Evolutionary conservation across 2,888 invertebrate species (phyloP).

Genomic region (Orchestes rusci): DNA sequence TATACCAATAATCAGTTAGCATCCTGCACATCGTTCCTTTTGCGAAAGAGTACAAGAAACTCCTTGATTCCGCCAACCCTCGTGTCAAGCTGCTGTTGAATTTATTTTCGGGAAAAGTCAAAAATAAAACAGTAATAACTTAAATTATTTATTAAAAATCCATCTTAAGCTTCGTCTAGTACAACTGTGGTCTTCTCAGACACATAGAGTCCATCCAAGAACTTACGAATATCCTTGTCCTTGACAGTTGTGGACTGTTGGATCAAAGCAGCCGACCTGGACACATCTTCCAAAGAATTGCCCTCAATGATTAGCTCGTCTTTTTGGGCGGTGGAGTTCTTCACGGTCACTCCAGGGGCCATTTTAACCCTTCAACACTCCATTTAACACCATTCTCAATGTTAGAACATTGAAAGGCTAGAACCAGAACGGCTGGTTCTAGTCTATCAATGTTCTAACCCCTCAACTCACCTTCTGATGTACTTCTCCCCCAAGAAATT

Average conservation of each 20-base stretch:
- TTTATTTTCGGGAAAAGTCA: background rate
- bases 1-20: no score
- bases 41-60: no score
- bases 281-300: conserved; percentile 90
- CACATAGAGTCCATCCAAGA: conserved; percentile 99
- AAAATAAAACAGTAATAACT: background rate
- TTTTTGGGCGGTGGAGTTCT: conserved; percentile 89
- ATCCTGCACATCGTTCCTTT: no score
- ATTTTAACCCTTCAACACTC: conserved; percentile 77
- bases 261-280: conserved; percentile 95
- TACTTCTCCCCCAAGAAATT: conserved; percentile 99
- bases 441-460: no score
- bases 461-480: conserved; percentile 47
- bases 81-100: no score
- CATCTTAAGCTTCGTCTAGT: conserved; percentile 53
- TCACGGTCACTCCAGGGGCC: conserved; percentile 90
- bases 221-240: conserved; percentile 99
- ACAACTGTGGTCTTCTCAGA: conserved; percentile 96
- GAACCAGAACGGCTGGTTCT: no score
- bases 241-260: conserved; percentile 99
- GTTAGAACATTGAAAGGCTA: no score
- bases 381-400: no score
- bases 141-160: background rate
- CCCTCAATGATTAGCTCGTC: conserved; percentile 97
- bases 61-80: no score